Evolutionary conservation across 2,113 vertebrate genomes (phyloP).

Genomic region (Corynorhinus townsendii): DNA sequence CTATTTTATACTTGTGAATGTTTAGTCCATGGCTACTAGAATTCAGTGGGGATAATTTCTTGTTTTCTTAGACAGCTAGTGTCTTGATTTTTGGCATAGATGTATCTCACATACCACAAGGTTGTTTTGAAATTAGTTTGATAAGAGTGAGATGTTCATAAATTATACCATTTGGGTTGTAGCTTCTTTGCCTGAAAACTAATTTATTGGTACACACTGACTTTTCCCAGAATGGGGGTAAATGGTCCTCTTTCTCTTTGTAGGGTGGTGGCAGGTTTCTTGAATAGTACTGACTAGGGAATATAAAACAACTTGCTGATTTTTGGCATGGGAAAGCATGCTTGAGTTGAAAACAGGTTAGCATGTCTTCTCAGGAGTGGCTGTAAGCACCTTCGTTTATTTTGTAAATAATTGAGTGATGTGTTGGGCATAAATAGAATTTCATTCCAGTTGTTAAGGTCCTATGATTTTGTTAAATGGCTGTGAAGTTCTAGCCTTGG

Average conservation of each 20-base stretch:
- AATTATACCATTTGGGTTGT: constrained; percentile 17
- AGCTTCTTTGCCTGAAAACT: not conserved
- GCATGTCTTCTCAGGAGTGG: not conserved
- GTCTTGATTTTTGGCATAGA: constrained; percentile 3
- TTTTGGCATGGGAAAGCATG: not conserved
- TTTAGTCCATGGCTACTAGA: constrained; percentile 38
- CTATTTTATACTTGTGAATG: not conserved
- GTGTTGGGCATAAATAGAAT: not conserved
- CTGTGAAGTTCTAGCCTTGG: not conserved
- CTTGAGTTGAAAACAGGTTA: not conserved
- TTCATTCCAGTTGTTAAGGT: not conserved
- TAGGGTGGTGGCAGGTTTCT: not conserved
- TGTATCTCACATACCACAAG: not conserved
- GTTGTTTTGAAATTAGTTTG: constrained; percentile 37
- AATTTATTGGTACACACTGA: not conserved
- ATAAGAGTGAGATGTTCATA: not conserved
- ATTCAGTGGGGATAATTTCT: constrained; percentile 8
- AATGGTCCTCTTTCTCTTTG: not conserved
- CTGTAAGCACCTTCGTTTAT: not conserved
- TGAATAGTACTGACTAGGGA: not conserved
- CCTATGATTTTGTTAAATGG: not conserved
- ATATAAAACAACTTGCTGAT: not conserved
- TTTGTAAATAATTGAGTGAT: constrained; percentile 6
- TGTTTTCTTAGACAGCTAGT: constrained; percentile 9
- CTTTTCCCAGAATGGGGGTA: not conserved